These are phyloP conservation scores for Takifugu rubripes DNA, from an alignment of 2,797 vertebrate genomes.

Conservation along the genomic window DNA sequence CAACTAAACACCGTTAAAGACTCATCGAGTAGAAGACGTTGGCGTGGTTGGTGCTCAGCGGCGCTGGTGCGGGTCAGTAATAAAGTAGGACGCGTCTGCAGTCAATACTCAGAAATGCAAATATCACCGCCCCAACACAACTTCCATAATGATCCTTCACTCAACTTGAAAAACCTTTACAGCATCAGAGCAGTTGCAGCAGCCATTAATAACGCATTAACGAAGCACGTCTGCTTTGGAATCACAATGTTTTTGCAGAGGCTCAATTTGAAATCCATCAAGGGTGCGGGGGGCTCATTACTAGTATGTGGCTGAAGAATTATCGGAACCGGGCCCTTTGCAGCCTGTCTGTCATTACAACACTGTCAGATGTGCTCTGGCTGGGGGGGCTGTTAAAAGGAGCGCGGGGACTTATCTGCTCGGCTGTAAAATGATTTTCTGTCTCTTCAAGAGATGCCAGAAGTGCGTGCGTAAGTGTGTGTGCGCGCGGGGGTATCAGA, in stretches of 20 bases:
- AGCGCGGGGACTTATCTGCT: slow-evolving; percentile 72
- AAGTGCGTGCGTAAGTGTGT: slow-evolving; percentile 54
- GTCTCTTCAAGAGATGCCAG: slow-evolving; percentile 62
- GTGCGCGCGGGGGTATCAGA: slow-evolving; percentile 64
- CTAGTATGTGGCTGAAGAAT: slow-evolving; percentile 51
- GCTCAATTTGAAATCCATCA: slow-evolving; percentile 67
- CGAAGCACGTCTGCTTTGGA: slow-evolving; percentile 51
- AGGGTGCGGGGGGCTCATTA: slow-evolving; percentile 44
- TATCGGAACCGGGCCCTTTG: slow-evolving; percentile 54
- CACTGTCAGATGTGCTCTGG: slow-evolving; percentile 64
- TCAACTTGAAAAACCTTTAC: slow-evolving; percentile 55
- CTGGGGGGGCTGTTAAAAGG: slow-evolving; percentile 53
- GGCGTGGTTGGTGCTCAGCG: slow-evolving; percentile 37
- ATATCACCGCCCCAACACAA: slow-evolving; percentile 31
- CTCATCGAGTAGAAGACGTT: slow-evolving; percentile 40
- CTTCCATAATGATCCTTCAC: slow-evolving; percentile 53
- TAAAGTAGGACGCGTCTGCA: slow-evolving; percentile 21
- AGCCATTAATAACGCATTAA: slow-evolving; percentile 65
- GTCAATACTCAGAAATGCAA: slow-evolving; percentile 21
- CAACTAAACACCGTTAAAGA: slow-evolving; percentile 18
- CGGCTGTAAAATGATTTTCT: slow-evolving; percentile 78
- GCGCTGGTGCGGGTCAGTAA: slow-evolving; percentile 22
- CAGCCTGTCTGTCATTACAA: slow-evolving; percentile 67
- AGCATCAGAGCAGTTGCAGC: slow-evolving; percentile 32
- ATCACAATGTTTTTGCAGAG: slow-evolving; percentile 58